phyloP scores from a whole-genome alignment of 1,140 invertebrate genomes.

The Centruroides vittatus region DNA sequence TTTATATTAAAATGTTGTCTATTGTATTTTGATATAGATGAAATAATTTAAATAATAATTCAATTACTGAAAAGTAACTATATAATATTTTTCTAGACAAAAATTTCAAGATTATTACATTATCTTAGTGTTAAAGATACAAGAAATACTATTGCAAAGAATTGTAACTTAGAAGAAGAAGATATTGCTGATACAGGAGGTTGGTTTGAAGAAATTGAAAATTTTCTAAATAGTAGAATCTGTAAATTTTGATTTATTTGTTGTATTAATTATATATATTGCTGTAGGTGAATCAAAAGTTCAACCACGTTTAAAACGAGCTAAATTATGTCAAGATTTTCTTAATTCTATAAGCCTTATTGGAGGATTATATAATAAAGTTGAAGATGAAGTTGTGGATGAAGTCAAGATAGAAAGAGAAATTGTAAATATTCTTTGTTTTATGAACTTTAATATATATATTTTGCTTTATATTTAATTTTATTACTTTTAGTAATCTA shows the following conservation, averaged over 20 bases:
- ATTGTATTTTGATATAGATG: too few relatives aligned
- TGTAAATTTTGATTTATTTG: background rate
- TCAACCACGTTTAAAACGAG: constrained; percentile 19
- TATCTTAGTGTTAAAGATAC: constrained; percentile 36
- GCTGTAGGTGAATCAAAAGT: constrained; percentile 13
- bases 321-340: constrained; percentile 28
- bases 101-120: constrained; percentile 38
- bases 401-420: constrained; percentile 26
- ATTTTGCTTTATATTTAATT: background rate
- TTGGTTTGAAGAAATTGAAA: too few relatives aligned
- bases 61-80: too few relatives aligned
- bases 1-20: too few relatives aligned
- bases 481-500: background rate
- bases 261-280: background rate
- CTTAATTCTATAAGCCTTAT: constrained; percentile 26
- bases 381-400: constrained; percentile 26
- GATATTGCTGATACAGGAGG: too few relatives aligned
- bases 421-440: constrained; percentile 19
- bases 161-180: background rate
- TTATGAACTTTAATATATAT: background rate
- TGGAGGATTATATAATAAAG: constrained; percentile 23
- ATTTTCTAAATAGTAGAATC: too few relatives aligned
- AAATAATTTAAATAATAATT: too few relatives aligned
- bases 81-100: constrained; percentile 15
- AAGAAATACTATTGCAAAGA: constrained; percentile 19